Base-by-base conservation (phyloP, 92 coral and sea anemone species). In the Heteractis magnifica region DNA sequence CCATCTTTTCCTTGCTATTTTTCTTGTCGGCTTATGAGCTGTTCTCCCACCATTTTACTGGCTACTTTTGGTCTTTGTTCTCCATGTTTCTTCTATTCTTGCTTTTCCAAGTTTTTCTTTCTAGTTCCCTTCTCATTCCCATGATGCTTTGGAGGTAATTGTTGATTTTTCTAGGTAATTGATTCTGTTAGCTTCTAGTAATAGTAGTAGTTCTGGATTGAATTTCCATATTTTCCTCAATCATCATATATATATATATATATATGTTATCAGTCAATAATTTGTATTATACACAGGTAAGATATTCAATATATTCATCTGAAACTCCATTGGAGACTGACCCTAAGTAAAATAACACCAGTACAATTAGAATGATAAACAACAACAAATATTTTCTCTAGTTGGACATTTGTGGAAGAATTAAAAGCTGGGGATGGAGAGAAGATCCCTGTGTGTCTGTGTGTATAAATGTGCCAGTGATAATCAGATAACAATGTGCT, bases 271-370 rank as follows among this genome's bases (percentile, higher is more conserved):
- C 23, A 13, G 8, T n/a, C n/a, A 62, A 74, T 44, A 49, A 51
- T 51, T 74, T 74, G 56, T 49, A 18, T 65, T 81, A 81, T 68
- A 81, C 84, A 71, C 84, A 81, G 19, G 84, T 81, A 44, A 81
- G 70, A 53, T 81, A 81, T 56, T 81, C 84, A 53, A 81, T 81
- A 49, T 81, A 81, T 65, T 81, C 84, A 51, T 81, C 77, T 50
- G 77, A 48, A 50, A 81, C 77, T 14, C 84, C 84, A 81, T 81
- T 81, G 44, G 56, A 9, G 60, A 62, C 20, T 81, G 56, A 10
- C 48, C 84, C 84, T 81, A 50, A 8, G 49, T 14, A 62, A 81
- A 34, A 49, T 5, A 71, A 65, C 26, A 44, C 53, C 53, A 23
- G 70, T 10, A 44, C 10, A 49, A 16, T 49, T 5, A 74, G 78